A percentile compares a stretch with the other conserved stretches of the same genome.
phyloP scores from a whole-genome alignment of 2,888 invertebrate species.

The Cataglyphis cursor region DNA sequence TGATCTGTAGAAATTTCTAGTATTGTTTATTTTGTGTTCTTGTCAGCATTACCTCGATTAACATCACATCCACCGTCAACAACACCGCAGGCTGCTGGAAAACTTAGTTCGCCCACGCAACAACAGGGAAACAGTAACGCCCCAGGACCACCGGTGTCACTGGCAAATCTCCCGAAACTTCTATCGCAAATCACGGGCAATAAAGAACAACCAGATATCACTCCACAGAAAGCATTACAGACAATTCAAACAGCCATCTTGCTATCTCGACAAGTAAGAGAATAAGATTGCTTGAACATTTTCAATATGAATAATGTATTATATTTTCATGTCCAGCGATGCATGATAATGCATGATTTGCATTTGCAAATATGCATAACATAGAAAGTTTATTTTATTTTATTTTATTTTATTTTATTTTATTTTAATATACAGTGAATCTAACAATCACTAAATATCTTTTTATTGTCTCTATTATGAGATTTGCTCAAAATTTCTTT shows the following conservation, averaged over 20 bases:
- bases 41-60: slow-evolving; percentile 89
- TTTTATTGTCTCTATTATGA: not conserved
- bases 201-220: slow-evolving; percentile 87
- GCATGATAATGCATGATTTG: too few relatives aligned
- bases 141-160: slow-evolving; percentile 87
- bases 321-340: not conserved
- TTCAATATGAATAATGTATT: not conserved
- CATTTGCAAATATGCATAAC: not conserved
- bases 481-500: not conserved
- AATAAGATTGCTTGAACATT: not conserved
- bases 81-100: slow-evolving; percentile 82
- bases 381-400: not conserved
- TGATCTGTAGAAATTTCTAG: not conserved
- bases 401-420: not conserved
- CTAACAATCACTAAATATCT: not conserved
- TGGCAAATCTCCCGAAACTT: slow-evolving; percentile 87
- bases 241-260: slow-evolving; percentile 87
- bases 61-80: slow-evolving; percentile 88
- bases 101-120: slow-evolving; percentile 83
- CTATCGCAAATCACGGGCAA: slow-evolving; percentile 87
- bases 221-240: slow-evolving; percentile 88
- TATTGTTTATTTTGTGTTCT: not conserved
- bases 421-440: not conserved
- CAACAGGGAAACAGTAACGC: slow-evolving; percentile 84
- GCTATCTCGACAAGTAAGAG: slow-evolving; percentile 85